Base-by-base conservation (phyloP, 2,888 invertebrate genomes). In the Drosophila kuntzei region DNA sequence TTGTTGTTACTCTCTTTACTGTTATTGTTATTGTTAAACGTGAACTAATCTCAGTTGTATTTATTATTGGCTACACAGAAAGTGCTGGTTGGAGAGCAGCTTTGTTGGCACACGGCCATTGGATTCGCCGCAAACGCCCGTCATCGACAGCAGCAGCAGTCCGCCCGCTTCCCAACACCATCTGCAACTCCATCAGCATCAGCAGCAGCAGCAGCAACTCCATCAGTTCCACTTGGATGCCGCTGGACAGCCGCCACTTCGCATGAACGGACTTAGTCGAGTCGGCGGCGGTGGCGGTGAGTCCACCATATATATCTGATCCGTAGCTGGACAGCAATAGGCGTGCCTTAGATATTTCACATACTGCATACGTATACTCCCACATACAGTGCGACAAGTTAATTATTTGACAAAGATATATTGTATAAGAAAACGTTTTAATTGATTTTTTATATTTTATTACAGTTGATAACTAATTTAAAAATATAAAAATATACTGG, bases 61-160 rank as follows among this genome's bases (percentile, higher is more conserved):
- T 43, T 6, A 6, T 27, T 37, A 27, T 9, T 51, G 6, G 12
- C 0, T 46, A 29, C 58, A 12, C 75, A 92, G 92, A 88, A 92
- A 97, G 88, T 96, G 96, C 92, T 98, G 98, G 98, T 94, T 98
- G 91, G 98, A 98, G 92, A 97, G 97, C 92, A 97, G 97, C 76
- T 98, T 98, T 92, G 96, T 96, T 69, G 96, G 96, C 85, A 96
- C 96, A 87, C 95, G 96, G 89, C 97, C 97, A 3, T 93, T 96
- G 90, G 97, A 97, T 85, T 96, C 96, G 49, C 97, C 97, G 16
- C 96, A 96, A 92, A 97, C 97, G 68, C 97, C 97, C 37, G 93
- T 95, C 83, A 94, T 94, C 71, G 94, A 94, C 72, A 91, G 82
- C 70, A 92, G 93, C 58, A 91, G 81, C 68, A 92, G 93, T 47